Percentiles rank a stretch among this genome's conserved stretches.
Evolutionary conservation across 2,797 vertebrate genomes (phyloP).

Genomic region (Lophotriccus pileatus): DNA sequence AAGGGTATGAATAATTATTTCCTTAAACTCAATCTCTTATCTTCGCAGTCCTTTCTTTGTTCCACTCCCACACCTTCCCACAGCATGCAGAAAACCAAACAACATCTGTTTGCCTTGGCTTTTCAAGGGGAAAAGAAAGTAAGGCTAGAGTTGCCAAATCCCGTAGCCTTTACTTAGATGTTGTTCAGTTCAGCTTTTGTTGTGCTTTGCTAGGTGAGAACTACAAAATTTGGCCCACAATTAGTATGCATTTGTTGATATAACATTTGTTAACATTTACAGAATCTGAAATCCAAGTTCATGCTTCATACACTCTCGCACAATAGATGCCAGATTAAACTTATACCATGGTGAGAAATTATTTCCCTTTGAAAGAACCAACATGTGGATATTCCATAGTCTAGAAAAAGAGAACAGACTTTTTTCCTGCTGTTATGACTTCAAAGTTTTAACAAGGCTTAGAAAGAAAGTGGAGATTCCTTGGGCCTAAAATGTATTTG

Average conservation of each 20-base stretch:
- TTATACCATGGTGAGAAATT: constrained; percentile 11
- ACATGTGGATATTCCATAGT: constrained; percentile 14
- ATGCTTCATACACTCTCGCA: background rate
- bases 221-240: background rate
- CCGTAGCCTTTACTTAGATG: background rate
- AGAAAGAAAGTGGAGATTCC: background rate
- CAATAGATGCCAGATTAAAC: constrained; percentile 42
- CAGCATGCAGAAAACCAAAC: background rate
- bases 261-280: background rate
- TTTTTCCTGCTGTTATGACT: background rate
- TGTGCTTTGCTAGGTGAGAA: background rate
- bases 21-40: background rate
- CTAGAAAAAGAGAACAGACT: constrained; percentile 1
- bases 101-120: background rate
- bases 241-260: background rate
- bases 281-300: constrained; percentile 35
- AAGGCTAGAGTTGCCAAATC: background rate
- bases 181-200: background rate
- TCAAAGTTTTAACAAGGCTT: background rate
- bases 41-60: background rate
- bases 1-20: background rate
- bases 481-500: background rate
- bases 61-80: accelerated
- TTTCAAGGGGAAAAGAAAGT: background rate
- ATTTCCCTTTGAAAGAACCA: constrained; percentile 45